Evolutionary conservation across 1,140 invertebrate species (phyloP).

Genomic region (Triops longicaudatus): DNA sequence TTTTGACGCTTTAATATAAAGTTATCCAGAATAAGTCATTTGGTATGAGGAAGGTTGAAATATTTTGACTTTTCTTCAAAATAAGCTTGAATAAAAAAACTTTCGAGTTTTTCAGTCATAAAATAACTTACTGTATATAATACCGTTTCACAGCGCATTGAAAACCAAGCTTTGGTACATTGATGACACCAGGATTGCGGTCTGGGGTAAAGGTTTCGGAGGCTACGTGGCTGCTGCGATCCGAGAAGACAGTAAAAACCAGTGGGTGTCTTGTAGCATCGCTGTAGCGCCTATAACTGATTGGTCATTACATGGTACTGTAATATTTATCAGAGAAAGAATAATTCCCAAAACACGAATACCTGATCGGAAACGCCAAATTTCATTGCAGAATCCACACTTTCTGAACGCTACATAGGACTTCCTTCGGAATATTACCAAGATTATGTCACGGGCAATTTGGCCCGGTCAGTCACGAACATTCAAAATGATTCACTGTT

Average conservation of each 20-base stretch:
- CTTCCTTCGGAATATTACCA: neutral
- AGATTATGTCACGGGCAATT: slow-evolving; percentile 18
- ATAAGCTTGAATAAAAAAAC: no score
- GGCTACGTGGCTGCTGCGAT: slow-evolving; percentile 20
- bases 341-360: no score
- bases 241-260: neutral
- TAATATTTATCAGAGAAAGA: neutral
- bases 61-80: no score
- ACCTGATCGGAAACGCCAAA: neutral
- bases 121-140: no score
- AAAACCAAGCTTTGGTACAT: slow-evolving; percentile 19
- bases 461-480: neutral
- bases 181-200: neutral
- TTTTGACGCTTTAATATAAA: no score
- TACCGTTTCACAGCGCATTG: neutral
- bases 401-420: slow-evolving; percentile 22
- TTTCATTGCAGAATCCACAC: slow-evolving; percentile 13
- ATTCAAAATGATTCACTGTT: slow-evolving; percentile 23
- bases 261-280: slow-evolving; percentile 18
- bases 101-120: no score
- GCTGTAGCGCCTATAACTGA: slow-evolving; percentile 19
- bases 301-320: slow-evolving; percentile 20
- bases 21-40: no score
- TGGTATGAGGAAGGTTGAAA: no score
- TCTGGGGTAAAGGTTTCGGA: slow-evolving; percentile 20